Conservation (phyloP, 2,797 vertebrate species). For the Otolemur crassicaudatus region DNA sequence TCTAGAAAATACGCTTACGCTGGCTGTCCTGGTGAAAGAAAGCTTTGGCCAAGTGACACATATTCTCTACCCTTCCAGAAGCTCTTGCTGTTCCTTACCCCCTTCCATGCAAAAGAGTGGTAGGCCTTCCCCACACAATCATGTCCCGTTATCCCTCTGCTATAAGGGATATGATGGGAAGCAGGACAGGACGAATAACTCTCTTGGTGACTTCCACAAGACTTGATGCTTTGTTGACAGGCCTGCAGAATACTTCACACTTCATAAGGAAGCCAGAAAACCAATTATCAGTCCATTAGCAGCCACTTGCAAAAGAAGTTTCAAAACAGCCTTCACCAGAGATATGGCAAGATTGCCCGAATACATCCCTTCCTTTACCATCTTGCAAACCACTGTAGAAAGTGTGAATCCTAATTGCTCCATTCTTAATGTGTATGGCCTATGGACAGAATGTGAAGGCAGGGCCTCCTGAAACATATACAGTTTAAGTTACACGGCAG, state of each 20-base stretch:
- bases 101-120: not conserved
- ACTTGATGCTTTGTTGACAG: constrained; percentile 70
- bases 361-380: not conserved
- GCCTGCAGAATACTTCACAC: constrained; percentile 72
- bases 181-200: constrained; percentile 40
- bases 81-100: not conserved
- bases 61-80: not conserved
- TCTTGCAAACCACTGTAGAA: not conserved
- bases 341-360: not conserved
- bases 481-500: not conserved
- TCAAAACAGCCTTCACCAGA: constrained; percentile 64
- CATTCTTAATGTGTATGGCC: not conserved
- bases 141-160: not conserved
- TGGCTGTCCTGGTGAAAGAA: not conserved
- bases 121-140: not conserved
- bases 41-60: not conserved
- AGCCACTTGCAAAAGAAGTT: constrained; percentile 71
- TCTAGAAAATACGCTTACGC: not conserved
- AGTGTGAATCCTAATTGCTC: constrained; percentile 59
- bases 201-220: constrained; percentile 8
- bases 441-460: constrained; percentile 40
- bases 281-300: constrained; percentile 82
- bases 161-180: not conserved
- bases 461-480: not conserved
- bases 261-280: constrained; percentile 73